Evolutionary conservation across 2,888 invertebrate genomes (phyloP).

Genomic region (Mythimna loreyi): DNA sequence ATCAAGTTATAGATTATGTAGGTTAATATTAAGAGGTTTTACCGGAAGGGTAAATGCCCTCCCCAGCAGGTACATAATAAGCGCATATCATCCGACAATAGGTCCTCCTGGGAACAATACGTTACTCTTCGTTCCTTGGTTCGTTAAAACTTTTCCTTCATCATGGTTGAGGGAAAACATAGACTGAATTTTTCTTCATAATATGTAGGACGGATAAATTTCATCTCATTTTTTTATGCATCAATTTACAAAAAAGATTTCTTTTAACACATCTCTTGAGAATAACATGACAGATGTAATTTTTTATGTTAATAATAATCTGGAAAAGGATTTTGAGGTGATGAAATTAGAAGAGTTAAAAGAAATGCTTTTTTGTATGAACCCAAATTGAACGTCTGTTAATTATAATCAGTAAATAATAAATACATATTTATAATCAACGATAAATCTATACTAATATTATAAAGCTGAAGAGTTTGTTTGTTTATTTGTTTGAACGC

Average conservation of each 20-base stretch:
- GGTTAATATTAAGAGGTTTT: neutral
- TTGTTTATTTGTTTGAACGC: too few relatives aligned
- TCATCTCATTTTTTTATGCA: too few relatives aligned
- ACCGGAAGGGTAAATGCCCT: constrained; percentile 14
- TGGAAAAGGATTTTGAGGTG: too few relatives aligned
- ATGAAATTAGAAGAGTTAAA: too few relatives aligned
- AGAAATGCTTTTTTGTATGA: neutral
- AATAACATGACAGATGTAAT: too few relatives aligned
- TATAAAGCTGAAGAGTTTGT: too few relatives aligned
- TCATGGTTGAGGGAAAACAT: neutral
- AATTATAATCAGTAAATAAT: neutral
- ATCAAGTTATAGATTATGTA: neutral
- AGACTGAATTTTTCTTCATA: neutral
- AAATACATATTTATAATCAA: too few relatives aligned
- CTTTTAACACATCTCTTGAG: too few relatives aligned
- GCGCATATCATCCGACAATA: constrained; percentile 12
- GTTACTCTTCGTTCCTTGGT: neutral
- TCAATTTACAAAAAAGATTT: too few relatives aligned
- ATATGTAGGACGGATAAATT: too few relatives aligned
- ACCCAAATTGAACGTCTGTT: neutral
- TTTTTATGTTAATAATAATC: too few relatives aligned
- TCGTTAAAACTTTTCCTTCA: neutral
- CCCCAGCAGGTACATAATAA: neutral
- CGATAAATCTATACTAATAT: too few relatives aligned
- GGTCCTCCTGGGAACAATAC: constrained; percentile 8